Percentiles rank a stretch among this genome's conserved stretches.
These are phyloP conservation scores for Euwallacea similis DNA, from an alignment of 1,140 invertebrate species.

Conservation along the genomic window DNA sequence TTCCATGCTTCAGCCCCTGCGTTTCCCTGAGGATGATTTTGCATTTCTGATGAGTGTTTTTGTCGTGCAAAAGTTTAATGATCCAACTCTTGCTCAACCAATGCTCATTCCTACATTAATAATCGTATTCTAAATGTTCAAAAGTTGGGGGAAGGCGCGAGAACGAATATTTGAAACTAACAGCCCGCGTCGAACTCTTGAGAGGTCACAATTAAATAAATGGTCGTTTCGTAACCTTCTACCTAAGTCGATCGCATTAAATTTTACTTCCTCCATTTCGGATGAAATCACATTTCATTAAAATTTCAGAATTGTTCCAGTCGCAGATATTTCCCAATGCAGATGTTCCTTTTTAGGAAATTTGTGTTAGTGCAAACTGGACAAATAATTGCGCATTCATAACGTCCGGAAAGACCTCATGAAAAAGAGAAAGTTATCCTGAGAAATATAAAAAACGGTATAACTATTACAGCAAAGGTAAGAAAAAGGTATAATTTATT, in stretches of 20 bases:
- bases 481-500: no score
- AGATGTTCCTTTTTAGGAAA: neutral
- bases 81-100: no score
- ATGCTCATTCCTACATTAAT: neutral
- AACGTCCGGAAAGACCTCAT: neutral
- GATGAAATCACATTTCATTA: slow-evolving; percentile 14
- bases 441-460: neutral
- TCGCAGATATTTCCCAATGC: no score
- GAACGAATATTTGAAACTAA: slow-evolving; percentile 16
- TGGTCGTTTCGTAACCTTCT: slow-evolving; percentile 1
- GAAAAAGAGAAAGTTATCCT: neutral
- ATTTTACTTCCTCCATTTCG: slow-evolving; percentile 15
- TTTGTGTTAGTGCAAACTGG: neutral
- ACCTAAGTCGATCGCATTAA: slow-evolving; percentile 18
- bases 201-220: slow-evolving; percentile 16
- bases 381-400: neutral
- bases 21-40: no score
- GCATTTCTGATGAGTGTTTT: no score
- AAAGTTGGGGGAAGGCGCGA: neutral
- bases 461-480: no score
- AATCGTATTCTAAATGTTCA: neutral
- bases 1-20: no score
- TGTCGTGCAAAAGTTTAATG: no score
- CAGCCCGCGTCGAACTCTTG: slow-evolving; percentile 17
- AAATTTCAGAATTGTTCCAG: slow-evolving; percentile 7